phyloP scores from a whole-genome alignment of 2,888 invertebrate species.

The Chloromyia formosa region DNA sequence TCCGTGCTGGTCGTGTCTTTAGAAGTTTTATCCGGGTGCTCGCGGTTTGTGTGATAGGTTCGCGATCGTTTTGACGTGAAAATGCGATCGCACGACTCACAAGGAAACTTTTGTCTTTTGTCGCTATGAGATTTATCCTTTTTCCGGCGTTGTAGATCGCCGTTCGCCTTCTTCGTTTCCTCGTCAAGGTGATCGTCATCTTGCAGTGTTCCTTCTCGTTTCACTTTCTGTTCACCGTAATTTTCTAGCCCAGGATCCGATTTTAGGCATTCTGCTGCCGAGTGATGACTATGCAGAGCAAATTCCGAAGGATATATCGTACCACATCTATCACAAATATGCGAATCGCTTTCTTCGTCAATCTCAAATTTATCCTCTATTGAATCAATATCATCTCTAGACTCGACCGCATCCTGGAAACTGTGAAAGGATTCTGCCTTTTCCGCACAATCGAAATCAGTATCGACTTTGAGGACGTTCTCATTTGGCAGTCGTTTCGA shows the following conservation, averaged over 20 bases:
- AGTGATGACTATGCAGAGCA: not conserved
- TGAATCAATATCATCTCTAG: not conserved
- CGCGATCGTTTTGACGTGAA: slow-evolving; percentile 5
- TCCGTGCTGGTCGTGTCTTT: not conserved
- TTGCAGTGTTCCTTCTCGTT: not conserved
- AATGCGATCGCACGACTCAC: slow-evolving; percentile 13
- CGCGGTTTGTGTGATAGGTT: slow-evolving; percentile 1
- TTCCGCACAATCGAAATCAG: not conserved
- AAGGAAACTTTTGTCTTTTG: slow-evolving; percentile 2
- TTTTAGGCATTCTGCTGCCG: too few relatives aligned
- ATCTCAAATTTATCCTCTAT: not conserved
- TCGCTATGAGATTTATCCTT: not conserved
- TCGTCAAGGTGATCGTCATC: not conserved
- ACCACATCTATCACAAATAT: not conserved
- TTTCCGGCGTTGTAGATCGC: not conserved
- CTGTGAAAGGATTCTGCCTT: not conserved
- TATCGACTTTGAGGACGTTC: not conserved
- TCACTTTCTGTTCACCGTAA: too few relatives aligned
- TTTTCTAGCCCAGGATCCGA: too few relatives aligned
- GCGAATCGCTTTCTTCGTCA: not conserved
- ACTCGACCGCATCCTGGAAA: not conserved
- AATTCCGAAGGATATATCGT: not conserved
- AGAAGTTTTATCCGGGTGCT: slow-evolving; percentile 40
- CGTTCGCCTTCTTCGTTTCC: not conserved
- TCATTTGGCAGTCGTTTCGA: not conserved